phyloP scores from a whole-genome alignment of 2,888 invertebrate genomes.

The Agrochola litura region DNA sequence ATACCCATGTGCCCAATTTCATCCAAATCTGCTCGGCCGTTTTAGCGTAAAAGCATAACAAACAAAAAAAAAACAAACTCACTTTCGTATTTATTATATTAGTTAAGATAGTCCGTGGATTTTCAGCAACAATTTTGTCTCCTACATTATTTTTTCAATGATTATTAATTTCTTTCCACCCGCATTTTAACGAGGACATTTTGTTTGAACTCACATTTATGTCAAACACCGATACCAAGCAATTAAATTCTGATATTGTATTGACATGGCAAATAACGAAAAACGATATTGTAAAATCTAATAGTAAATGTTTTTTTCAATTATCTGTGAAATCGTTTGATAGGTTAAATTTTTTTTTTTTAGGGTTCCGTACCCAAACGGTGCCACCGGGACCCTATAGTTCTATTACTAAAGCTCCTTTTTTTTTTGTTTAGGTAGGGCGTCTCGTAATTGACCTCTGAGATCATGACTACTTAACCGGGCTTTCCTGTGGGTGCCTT shows the following conservation, averaged over 20 bases:
- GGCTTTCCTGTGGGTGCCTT: too few species aligned
- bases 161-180: conserved; percentile 16
- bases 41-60: too few species aligned
- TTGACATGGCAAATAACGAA: conserved; percentile 2
- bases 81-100: too few species aligned
- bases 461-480: too few species aligned
- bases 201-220: conserved; percentile 19
- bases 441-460: too few species aligned
- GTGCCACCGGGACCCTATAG: not conserved
- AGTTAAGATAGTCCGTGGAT: not conserved
- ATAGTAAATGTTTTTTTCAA: conserved; percentile 29
- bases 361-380: not conserved
- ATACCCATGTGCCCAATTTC: too few species aligned
- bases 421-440: too few species aligned
- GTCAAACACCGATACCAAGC: conserved; percentile 18
- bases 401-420: too few species aligned
- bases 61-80: too few species aligned
- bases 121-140: not conserved
- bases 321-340: conserved; percentile 24
- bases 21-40: too few species aligned
- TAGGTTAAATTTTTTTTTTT: not conserved
- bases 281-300: not conserved
- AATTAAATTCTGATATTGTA: conserved; percentile 37
- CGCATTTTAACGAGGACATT: conserved; percentile 2
- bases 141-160: not conserved